Evolutionary conservation across 2,888 invertebrate genomes (phyloP), one percentile per base, ranked within the genome.

Genomic region (Agriopis aurantiaria): DNA sequence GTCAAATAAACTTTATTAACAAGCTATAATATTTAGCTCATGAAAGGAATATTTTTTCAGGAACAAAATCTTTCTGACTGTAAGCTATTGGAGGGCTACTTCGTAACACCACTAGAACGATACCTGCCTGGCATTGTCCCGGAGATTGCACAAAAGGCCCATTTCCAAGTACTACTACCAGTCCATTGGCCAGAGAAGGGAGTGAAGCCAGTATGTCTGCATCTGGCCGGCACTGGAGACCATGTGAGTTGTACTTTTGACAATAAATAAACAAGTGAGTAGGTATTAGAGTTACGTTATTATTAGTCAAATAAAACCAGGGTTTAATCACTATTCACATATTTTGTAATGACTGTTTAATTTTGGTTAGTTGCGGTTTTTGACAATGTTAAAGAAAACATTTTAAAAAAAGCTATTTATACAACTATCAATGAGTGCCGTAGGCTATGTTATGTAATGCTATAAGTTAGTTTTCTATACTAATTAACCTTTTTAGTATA

Each of bases 171-270:
- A 72, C 85, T 99, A 48, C 85, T 99, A 76, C 99, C 99, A 0
- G 92, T 96, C 43, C 96, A 96, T 78, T 99, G 99, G 98, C 95
- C 95, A 0, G 91, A 96, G 68, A 93, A 95, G 75, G 91, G 94
- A 17, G 95, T 96, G 79, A 97, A 97, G 84, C 98, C 98, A 4
- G 95, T 99, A 49, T 99, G 99, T 88, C 95, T 99, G 75, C 99
- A 99, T 86, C 95, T 99, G 76, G 99, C 99, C 43, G 99, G 99
- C 45, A 99, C 99, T 53, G 99, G 99, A 56, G 99, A 99, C 94
- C 99, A 99, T 95, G 98, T 98, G 95, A 95, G 96, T 92, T 51
- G 14, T 40, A 40, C 40, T 51, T 40, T 52, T 52, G 7, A 12
- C 11, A n/a, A 5, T 49, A 49, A n/a, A 9, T 10, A 7, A 51